Base-by-base conservation (phyloP, 2,797 vertebrate species). In the Gallinago solitaria region DNA sequence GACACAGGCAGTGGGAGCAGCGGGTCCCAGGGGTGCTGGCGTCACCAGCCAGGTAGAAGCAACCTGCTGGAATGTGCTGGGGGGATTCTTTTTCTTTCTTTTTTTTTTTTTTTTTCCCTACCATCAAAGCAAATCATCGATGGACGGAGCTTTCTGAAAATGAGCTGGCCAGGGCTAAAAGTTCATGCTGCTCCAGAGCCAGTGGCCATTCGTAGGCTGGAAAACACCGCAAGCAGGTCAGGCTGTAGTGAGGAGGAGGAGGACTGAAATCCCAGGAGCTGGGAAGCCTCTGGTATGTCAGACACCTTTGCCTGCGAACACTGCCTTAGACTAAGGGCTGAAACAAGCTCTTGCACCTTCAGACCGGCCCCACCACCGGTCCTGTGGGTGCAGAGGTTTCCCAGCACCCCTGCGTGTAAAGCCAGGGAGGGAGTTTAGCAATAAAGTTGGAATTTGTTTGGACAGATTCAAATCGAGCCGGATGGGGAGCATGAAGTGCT, bases 31-130 rank as follows among this genome's bases (percentile, higher is more conserved):
- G 11, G 32, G 43, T 53, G 32, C 82, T 63, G 74, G 20, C 9
- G 1, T 50, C 71, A 27, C n/a, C 39, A 64, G 39, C 45, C 68
- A 32, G 30, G 16, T 43, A 24, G 16, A 23, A 43, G 2, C 50
- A 79, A 24, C 47, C 50, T 86, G 25, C 59, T 70, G 41, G 9
- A 63, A n/a, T 39, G 5, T 57, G 7, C 39, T 70, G 43, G 8
- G 2, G 48, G 7, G 1, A 1, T 9, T 37, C 63, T 24, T 37
- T 2, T 9, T 16, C 35, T 35, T 35, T 35, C 9, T 35, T 9
- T 35, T 37, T 37, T 39, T 39, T 39, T 13, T 39, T 39, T 39
- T 39, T 39, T 39, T 13, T 12, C 37, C 37, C 37, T 39, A 39
- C 6, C 5, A 5, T 39, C 37, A 39, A 39, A 39, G 37, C 37